Conservation (phyloP, 2,113 vertebrate species). For the Tamias sibiricus region DNA sequence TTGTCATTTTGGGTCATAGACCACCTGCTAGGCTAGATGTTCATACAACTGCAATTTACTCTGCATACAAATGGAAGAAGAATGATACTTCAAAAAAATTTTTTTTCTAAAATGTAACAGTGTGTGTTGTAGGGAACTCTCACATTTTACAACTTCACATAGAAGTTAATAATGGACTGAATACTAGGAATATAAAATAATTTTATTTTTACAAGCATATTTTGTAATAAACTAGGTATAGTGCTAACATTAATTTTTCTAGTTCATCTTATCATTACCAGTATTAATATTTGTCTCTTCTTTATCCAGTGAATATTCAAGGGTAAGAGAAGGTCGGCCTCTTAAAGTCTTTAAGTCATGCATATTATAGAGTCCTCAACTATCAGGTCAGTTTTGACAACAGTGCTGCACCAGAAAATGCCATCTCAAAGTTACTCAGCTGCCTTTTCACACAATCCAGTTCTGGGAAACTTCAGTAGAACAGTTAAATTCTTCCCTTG, state of each 20-base stretch:
- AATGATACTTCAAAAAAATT: neutral
- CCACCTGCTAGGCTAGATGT: conserved; percentile 63
- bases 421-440: neutral
- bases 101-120: conserved; percentile 9
- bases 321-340: neutral
- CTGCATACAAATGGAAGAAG: conserved; percentile 66
- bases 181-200: neutral
- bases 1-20: conserved; percentile 66
- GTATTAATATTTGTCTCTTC: neutral
- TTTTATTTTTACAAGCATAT: neutral
- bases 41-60: conserved; percentile 56
- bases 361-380: neutral
- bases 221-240: conserved; percentile 10
- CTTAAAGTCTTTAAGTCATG: neutral
- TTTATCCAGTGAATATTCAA: conserved; percentile 36
- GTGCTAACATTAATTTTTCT: neutral
- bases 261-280: neutral
- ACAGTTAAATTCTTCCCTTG: neutral
- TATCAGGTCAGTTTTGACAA: neutral
- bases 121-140: neutral
- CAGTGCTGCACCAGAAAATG: neutral
- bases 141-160: conserved; percentile 40
- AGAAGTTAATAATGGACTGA: neutral
- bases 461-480: neutral
- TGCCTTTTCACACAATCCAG: neutral